Conservation (phyloP, 1,140 invertebrate genomes). For the Anoplolepis gracilipes region DNA sequence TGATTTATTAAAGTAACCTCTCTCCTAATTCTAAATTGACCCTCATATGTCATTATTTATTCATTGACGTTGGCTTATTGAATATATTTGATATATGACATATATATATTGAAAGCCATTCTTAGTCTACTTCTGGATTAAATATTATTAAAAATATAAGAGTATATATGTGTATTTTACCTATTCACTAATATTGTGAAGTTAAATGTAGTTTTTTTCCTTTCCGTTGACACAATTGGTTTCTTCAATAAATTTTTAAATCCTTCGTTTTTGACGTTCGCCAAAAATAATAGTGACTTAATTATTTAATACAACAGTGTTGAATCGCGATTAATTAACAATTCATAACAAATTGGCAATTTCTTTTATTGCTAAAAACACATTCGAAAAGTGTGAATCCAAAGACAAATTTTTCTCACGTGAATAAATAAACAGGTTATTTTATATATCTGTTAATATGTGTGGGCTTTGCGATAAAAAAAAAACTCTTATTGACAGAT, state of each 20-base stretch:
- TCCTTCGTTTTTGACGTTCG: neutral
- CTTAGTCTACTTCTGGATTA: neutral
- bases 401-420: neutral
- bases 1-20: constrained; percentile 19
- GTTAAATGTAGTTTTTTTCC: neutral
- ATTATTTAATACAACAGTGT: neutral
- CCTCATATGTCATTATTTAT: neutral
- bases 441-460: no score
- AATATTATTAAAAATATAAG: neutral
- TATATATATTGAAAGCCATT: neutral
- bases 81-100: no score
- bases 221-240: neutral
- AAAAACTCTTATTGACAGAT: neutral
- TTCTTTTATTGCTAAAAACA: neutral
- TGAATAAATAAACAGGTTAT: no score
- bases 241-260: neutral
- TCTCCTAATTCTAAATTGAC: neutral
- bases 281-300: no score
- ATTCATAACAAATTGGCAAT: neutral
- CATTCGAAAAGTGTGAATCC: neutral
- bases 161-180: no score
- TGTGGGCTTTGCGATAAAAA: neutral
- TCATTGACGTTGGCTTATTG: neutral
- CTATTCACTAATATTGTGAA: neutral
- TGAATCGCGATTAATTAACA: neutral